Conservation (phyloP, 1,140 invertebrate species). For the Cotesia glomerata region DNA sequence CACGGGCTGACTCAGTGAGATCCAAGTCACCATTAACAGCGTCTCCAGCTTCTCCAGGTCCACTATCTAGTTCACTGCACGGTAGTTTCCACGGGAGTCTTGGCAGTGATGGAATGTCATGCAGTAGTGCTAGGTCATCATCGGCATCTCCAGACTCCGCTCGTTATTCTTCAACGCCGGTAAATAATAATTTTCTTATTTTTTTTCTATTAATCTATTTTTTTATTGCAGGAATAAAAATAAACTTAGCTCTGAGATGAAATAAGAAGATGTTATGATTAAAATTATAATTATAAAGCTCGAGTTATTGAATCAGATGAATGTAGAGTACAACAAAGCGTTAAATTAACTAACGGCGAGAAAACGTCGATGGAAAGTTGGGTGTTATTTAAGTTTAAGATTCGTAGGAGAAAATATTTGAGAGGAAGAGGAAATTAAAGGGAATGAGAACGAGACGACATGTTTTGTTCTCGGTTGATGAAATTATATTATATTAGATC, state of each 20-base stretch:
- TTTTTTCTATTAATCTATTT: no score
- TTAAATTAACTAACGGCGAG: background rate
- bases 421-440: conserved; percentile 38
- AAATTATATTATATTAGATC: no score
- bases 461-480: conserved; percentile 16
- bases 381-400: background rate
- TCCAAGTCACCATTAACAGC: conserved; percentile 60
- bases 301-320: no score
- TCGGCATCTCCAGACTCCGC: conserved; percentile 61
- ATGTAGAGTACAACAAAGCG: no score
- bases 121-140: conserved; percentile 60
- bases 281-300: no score
- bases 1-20: conserved; percentile 58
- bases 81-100: conserved; percentile 61
- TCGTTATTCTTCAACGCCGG: conserved; percentile 58
- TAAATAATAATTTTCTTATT: conserved; percentile 30
- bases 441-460: conserved; percentile 49
- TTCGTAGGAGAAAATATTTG: background rate
- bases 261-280: no score
- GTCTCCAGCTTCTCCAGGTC: conserved; percentile 59
- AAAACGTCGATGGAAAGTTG: conserved; percentile 1
- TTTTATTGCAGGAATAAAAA: no score
- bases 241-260: no score
- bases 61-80: conserved; percentile 57
- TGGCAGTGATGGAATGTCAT: conserved; percentile 63